Evolutionary conservation across 2,113 vertebrate species (phyloP), one percentile per base, ranked within the genome.

Genomic region (Chlorodrepanis virens): DNA sequence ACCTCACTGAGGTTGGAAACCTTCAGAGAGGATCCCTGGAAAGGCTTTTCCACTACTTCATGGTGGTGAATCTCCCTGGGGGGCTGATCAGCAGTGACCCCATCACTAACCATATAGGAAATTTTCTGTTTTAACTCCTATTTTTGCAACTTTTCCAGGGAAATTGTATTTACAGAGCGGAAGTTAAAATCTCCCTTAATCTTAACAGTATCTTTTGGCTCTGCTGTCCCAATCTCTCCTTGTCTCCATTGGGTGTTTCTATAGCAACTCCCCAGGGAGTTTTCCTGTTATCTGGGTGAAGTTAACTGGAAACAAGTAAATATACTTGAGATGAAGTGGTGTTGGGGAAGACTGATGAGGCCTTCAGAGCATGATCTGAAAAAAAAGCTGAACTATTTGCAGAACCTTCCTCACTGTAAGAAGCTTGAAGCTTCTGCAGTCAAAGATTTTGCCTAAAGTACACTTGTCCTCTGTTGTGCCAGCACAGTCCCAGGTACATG

Each of bases 241-340:
- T 74, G 79, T 60, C 82, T 95, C 56, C 83, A 44, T 31, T 0
- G 1, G 23, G 83, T 86, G 90, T 96, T 97, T 95, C 90, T 92
- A 92, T 93, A 79, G 93, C 88, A 96, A 92, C 90, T 90, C 93
- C 68, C 72, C 1, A 0, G 71, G 92, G 93, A 96, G 40, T 74
- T 92, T 90, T 96, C 52, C 60, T 89, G 60, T 88, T 86, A 93
- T 93, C 88, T 92, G 90, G 52, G 69, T 83, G 88, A 95, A 94
- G 88, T 96, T 94, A 94, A 78, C 83, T 94, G 93, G 88, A 97
- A 96, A 96, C 79, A 93, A 90, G 76, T 86, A 90, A 84, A 83
- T 75, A 68, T 37, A 53, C 72, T 87, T 75, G 69, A 95, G 77
- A 84, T 94, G 71, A 94, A 93, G 90, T 77, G 63, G 59, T 54